Conservation (phyloP, 2,888 invertebrate genomes). For the Drosophila borealis region DNA sequence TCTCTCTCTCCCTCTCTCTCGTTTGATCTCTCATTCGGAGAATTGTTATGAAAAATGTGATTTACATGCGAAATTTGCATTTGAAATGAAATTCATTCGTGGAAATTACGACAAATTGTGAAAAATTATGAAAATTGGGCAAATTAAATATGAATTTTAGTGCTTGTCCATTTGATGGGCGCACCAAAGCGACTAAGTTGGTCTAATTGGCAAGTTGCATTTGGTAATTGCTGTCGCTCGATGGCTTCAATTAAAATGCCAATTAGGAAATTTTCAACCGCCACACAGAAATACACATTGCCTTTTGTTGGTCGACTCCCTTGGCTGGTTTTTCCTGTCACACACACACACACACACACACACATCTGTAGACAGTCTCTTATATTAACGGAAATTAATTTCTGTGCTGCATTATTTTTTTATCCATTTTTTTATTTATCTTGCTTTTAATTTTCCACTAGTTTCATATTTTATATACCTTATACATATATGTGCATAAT, state of each 20-base stretch:
- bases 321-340: not conserved
- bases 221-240: conserved; percentile 21
- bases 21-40: not conserved
- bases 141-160: conserved; percentile 26
- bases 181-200: conserved; percentile 12
- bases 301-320: conserved; percentile 13
- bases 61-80: conserved; percentile 37
- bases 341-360: conserved; percentile 10
- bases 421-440: conserved; percentile 20
- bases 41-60: conserved; percentile 31
- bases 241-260: conserved; percentile 68
- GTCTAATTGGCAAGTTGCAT: conserved; percentile 26
- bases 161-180: conserved; percentile 5
- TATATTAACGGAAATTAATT: conserved; percentile 75
- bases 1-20: not conserved
- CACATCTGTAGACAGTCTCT: not conserved
- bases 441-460: conserved; percentile 30
- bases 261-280: conserved; percentile 69
- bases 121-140: conserved; percentile 25
- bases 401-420: conserved; percentile 56
- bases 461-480: conserved; percentile 26
- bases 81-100: conserved; percentile 32
- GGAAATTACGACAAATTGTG: conserved; percentile 14
- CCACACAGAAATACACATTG: conserved; percentile 31
- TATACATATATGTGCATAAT: conserved; percentile 1